phyloP scores from a whole-genome alignment of 1,140 invertebrate genomes.

The Ericerus pela region DNA sequence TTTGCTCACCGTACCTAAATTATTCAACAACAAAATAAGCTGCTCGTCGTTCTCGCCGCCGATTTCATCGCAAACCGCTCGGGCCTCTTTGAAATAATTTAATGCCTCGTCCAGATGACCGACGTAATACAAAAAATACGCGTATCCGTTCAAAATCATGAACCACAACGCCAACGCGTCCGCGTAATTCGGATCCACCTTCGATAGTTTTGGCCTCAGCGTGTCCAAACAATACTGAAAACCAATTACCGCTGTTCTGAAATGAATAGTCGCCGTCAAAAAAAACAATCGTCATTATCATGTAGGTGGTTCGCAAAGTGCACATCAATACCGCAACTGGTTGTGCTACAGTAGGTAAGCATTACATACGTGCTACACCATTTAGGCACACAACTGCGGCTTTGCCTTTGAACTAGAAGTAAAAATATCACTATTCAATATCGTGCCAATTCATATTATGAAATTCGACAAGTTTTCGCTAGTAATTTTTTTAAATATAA shows the following conservation, averaged over 20 bases:
- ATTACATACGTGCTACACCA: too few species aligned
- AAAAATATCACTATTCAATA: too few species aligned
- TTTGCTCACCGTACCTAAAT: constrained; percentile 61
- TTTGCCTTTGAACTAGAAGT: too few species aligned
- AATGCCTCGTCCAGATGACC: constrained; percentile 47
- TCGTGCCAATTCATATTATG: too few species aligned
- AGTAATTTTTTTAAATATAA: too few species aligned
- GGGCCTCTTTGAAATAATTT: constrained; percentile 49
- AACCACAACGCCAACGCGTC: constrained; percentile 46
- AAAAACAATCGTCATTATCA: background rate
- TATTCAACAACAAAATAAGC: constrained; percentile 64
- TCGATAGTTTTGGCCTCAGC: constrained; percentile 39
- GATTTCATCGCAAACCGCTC: constrained; percentile 41
- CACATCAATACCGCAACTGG: too few species aligned
- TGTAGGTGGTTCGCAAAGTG: background rate
- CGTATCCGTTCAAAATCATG: constrained; percentile 70
- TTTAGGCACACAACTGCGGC: too few species aligned
- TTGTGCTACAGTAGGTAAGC: too few species aligned
- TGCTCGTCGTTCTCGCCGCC: constrained; percentile 54
- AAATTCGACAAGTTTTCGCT: too few species aligned
- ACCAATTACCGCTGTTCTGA: constrained; percentile 50
- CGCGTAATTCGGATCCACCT: constrained; percentile 31
- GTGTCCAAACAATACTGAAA: constrained; percentile 59
- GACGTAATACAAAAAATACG: constrained; percentile 49
- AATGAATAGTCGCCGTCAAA: constrained; percentile 15